A percentile compares a stretch with the other conserved stretches of the same genome.
Evolutionary conservation across 1,140 invertebrate species (phyloP).

Genomic region (Meloidogyne chitwoodi): DNA sequence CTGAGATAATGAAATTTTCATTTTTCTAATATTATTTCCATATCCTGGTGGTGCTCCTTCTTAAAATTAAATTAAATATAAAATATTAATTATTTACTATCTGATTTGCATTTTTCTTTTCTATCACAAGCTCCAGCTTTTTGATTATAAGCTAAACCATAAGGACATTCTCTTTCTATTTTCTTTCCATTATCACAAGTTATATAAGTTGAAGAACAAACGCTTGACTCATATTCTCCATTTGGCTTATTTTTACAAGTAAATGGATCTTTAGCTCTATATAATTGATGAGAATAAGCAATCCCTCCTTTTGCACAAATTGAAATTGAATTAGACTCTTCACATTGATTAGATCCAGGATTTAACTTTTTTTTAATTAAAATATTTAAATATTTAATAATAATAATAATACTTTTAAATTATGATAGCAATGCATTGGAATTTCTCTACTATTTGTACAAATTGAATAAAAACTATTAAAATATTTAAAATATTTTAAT

Average conservation of each 20-base stretch:
- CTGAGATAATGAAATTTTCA: not conserved
- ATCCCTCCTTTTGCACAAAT: not conserved
- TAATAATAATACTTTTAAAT: not conserved
- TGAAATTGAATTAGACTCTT: not conserved
- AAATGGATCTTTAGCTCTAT: conserved; percentile 11
- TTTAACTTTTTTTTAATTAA: conserved; percentile 4
- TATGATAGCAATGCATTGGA: conserved; percentile 23
- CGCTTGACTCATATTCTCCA: conserved; percentile 7
- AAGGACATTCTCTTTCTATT: conserved; percentile 1
- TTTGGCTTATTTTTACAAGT: conserved; percentile 7
- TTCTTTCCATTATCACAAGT: conserved; percentile 2
- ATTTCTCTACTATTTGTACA: conserved; percentile 23
- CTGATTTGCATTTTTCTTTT: not conserved
- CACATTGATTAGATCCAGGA: conserved; percentile 29
- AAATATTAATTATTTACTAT: not conserved
- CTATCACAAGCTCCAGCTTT: not conserved
- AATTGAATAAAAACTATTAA: conserved; percentile 23
- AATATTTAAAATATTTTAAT: not conserved
- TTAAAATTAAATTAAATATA: not conserved
- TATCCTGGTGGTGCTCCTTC: not conserved
- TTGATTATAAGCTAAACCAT: conserved; percentile 3
- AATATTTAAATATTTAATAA: not conserved
- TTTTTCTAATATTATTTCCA: not conserved
- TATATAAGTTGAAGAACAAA: conserved; percentile 5
- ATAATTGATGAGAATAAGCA: not conserved